Conservation (phyloP, 1,140 invertebrate species). For the Fopius arisanus region DNA sequence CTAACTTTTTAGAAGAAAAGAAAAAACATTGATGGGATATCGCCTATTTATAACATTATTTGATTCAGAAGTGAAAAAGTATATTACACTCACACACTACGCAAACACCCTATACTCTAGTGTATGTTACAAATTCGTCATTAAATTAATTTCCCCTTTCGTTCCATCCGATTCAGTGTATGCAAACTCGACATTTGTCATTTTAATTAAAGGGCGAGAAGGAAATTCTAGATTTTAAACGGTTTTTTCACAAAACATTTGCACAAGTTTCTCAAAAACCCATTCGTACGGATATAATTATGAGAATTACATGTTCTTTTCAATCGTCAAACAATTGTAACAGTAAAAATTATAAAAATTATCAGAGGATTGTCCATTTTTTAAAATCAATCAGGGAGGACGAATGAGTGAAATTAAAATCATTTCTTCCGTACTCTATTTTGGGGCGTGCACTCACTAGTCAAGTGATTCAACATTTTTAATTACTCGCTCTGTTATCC, state of each 20-base stretch:
- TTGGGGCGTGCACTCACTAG: constrained; percentile 59
- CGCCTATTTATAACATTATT: constrained; percentile 49
- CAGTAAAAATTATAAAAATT: not conserved
- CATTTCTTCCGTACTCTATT: constrained; percentile 53
- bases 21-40: constrained; percentile 39
- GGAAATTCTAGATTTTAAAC: not conserved
- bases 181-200: not conserved
- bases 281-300: not conserved
- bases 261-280: not conserved
- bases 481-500: not conserved
- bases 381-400: constrained; percentile 38
- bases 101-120: constrained; percentile 23
- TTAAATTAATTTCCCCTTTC: not conserved
- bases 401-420: constrained; percentile 35
- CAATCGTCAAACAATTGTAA: not conserved
- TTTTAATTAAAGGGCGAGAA: not conserved
- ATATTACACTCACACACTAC: constrained; percentile 10
- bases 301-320: too few relatives aligned
- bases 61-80: constrained; percentile 31
- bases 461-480: constrained; percentile 59
- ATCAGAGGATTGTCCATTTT: constrained; percentile 15
- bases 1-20: constrained; percentile 51
- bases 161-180: not conserved
- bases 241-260: not conserved
- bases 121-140: not conserved